phyloP scores from a whole-genome alignment of 2,797 vertebrate species.

The Adrianichthys oophorus region DNA sequence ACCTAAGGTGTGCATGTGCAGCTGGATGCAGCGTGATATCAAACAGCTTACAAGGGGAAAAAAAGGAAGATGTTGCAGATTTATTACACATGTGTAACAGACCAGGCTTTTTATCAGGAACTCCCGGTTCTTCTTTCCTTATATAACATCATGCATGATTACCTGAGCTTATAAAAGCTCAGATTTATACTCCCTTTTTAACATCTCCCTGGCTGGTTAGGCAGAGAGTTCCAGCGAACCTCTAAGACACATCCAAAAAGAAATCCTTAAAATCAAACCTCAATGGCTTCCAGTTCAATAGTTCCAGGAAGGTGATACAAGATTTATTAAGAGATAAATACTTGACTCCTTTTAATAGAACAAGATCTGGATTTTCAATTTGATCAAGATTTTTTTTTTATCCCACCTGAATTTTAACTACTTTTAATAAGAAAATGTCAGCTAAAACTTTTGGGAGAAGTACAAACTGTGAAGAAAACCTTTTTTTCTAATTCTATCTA shows the following conservation, averaged over 20 bases:
- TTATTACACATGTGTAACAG: conserved; percentile 3
- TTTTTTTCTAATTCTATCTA: not conserved
- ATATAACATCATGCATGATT: conserved; percentile 3
- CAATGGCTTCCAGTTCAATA: not conserved
- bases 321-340: conserved; percentile 1
- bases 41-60: conserved; percentile 11
- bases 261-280: not conserved
- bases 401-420: not conserved
- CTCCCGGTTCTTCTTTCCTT: conserved; percentile 5
- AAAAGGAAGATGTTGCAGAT: not conserved
- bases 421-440: not conserved
- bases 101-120: conserved; percentile 17
- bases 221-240: not conserved
- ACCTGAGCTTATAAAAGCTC: not conserved
- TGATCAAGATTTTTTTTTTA: not conserved
- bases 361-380: not conserved
- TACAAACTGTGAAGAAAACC: not conserved
- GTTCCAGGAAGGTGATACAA: not conserved
- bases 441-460: not conserved
- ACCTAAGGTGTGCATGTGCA: not conserved
- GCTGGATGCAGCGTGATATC: conserved; percentile 7
- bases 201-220: conserved; percentile 8
- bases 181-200: conserved; percentile 9
- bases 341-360: not conserved
- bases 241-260: not conserved